Evolutionary conservation across 2,797 vertebrate species (phyloP).

Genomic region (Hoplostethus atlanticus): DNA sequence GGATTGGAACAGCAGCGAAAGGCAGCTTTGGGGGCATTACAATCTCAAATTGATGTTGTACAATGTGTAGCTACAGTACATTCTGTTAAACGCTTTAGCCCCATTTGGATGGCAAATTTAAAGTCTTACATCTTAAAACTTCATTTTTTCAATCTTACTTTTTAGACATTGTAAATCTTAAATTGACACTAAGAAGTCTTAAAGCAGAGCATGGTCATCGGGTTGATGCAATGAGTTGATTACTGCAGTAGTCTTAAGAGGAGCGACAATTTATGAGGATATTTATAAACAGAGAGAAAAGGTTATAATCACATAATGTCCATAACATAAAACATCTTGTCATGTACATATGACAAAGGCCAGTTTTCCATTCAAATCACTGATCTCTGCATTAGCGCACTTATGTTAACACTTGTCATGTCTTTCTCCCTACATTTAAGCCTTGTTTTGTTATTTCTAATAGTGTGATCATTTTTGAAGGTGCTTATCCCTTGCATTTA

Average conservation of each 20-base stretch:
- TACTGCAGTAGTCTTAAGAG: slow-evolving; percentile 81
- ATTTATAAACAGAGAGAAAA: slow-evolving; percentile 44
- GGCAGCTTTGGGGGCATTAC: slow-evolving; percentile 94
- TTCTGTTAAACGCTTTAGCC: slow-evolving; percentile 82
- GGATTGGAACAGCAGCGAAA: slow-evolving; percentile 85
- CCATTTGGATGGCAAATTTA: slow-evolving; percentile 78
- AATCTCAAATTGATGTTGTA: slow-evolving; percentile 92
- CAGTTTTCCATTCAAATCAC: slow-evolving; percentile 36
- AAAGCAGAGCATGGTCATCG: slow-evolving; percentile 74
- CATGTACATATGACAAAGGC: slow-evolving; percentile 17
- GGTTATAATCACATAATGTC: slow-evolving; percentile 32
- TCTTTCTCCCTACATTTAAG: slow-evolving; percentile 29
- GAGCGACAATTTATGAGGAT: slow-evolving; percentile 52
- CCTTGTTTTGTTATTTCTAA: slow-evolving; percentile 47
- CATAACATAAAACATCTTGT: slow-evolving; percentile 42
- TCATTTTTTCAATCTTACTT: slow-evolving; percentile 76
- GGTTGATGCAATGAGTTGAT: slow-evolving; percentile 77
- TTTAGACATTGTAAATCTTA: slow-evolving; percentile 85
- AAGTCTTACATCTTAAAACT: slow-evolving; percentile 81
- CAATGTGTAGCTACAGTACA: slow-evolving; percentile 80
- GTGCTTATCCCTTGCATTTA: slow-evolving; percentile 52
- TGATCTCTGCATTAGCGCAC: slow-evolving; percentile 49
- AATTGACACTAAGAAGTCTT: slow-evolving; percentile 88
- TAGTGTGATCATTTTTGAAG: slow-evolving; percentile 42
- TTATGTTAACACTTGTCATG: slow-evolving; percentile 53